Base-by-base conservation (phyloP, 2,797 vertebrate species). In the Naso thynnoides region DNA sequence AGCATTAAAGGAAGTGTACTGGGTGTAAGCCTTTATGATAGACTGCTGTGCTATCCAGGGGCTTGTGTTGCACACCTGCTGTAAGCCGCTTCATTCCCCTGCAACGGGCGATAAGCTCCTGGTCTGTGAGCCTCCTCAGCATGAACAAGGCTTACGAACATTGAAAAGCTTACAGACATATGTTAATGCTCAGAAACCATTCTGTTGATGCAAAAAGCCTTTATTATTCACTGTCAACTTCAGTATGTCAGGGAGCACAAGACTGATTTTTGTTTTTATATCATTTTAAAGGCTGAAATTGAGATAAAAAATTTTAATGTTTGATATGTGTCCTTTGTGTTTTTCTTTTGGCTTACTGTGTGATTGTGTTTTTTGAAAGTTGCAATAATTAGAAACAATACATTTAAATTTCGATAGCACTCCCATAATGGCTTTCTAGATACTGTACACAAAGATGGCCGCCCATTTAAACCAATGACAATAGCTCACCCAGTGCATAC, bases 61-160 rank as follows among this genome's bases (percentile, higher is more conserved):
- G 68, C 59, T 83, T 74, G 65, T 77, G 70, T 83, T 79, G 85
- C 84, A 84, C 85, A 88, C 79, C 81, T 88, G 81, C 85, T 75
- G 63, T 87, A 87, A 89, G 79, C 83, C 65, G 78, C 80, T 86
- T 86, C 79, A 64, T 82, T 58, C 70, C 59, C 31, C 79, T 71
- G 83, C 78, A 76, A 81, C 29, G 23, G 78, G 71, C 31, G 83
- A 91, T 87, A 88, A 89, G 82, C 78, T 75, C 24, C 49, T 68
- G 55, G 76, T 56, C 83, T 61, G 66, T 68, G 78, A 73, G 85
- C 58, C 19, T 47, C 55, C 80, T 81, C 86, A 76, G 81, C 88
- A 70, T 59, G 77, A 84, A 73, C 70, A 41, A 47, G 72, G 69
- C 76, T 65, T 66, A 71, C 55, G 68, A 67, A 63, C 29, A 41